A percentile compares a stretch with the other conserved stretches of the same genome.
phyloP scores from a whole-genome alignment of 2,888 invertebrate species.

The Beris morrisii region DNA sequence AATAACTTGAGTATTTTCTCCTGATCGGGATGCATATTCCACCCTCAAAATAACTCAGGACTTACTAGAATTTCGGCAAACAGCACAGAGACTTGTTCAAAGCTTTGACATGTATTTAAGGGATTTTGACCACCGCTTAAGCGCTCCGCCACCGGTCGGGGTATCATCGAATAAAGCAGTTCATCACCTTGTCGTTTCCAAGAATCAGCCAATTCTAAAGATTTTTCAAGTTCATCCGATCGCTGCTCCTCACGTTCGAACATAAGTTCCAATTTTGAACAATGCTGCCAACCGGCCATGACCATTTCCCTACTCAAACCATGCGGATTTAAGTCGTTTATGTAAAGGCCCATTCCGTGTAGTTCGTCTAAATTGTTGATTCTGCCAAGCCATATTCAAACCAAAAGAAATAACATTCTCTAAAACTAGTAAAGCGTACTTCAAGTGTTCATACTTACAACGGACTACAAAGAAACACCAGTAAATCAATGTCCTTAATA shows the following conservation, averaged over 20 bases:
- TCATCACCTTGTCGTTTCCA: slow-evolving; percentile 87
- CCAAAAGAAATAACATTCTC: too few relatives aligned
- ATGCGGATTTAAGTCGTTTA: slow-evolving; percentile 84
- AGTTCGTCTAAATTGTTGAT: slow-evolving; percentile 84
- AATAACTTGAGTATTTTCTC: neutral
- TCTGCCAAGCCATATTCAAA: slow-evolving; percentile 51
- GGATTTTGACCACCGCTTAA: slow-evolving; percentile 75
- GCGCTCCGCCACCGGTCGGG: slow-evolving; percentile 79
- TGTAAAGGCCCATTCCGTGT: slow-evolving; percentile 73
- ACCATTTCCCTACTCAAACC: slow-evolving; percentile 83
- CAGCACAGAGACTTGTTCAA: slow-evolving; percentile 56
- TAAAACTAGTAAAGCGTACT: too few relatives aligned
- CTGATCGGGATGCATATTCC: too few relatives aligned
- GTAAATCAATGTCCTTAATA: slow-evolving; percentile 75
- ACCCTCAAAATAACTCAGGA: too few relatives aligned
- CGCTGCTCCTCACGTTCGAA: slow-evolving; percentile 81
- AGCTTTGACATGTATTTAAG: slow-evolving; percentile 76
- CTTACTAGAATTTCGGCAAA: slow-evolving; percentile 51
- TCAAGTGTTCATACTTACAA: slow-evolving; percentile 63
- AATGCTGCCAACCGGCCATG: slow-evolving; percentile 82
- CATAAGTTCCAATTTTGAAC: slow-evolving; percentile 76
- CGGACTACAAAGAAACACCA: slow-evolving; percentile 86
- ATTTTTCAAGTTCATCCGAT: slow-evolving; percentile 76
- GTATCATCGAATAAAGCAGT: slow-evolving; percentile 89
- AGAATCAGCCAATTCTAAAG: slow-evolving; percentile 73